Base-by-base conservation (phyloP, 2,113 vertebrate genomes). In the Nibea albiflora region DNA sequence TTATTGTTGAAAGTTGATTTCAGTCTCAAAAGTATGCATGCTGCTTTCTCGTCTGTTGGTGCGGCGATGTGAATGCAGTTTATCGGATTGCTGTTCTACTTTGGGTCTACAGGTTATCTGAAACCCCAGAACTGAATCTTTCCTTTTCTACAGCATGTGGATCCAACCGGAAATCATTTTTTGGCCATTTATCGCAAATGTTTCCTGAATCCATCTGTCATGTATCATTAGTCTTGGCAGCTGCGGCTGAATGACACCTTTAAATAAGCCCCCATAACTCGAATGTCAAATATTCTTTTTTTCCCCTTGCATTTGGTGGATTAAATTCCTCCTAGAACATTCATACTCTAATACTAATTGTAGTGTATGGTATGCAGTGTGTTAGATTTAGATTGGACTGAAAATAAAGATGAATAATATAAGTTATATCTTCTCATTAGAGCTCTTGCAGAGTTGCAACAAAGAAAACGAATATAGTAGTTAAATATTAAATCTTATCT, bases 401-500 rank as follows among this genome's bases (percentile, higher is more conserved):
- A 39, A 28, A 73, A 65, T 64, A 46, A 24, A 74, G 31, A 69
- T 35, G 5, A 56, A 74, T 39, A n/a, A 80, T 52, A 35, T 60
- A 35, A 7, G 31, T 35, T n/a, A n/a, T n/a, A 16, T 46, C 5
- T 49, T 39, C 12, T 31, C 49, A 47, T 46, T 35, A 42, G 11
- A 35, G 46, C 8, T 2, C 20, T 50, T 69, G 42, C 1, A 46
- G 74, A 69, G 28, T 50, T 64, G 11, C 52, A 64, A 22, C 19
- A 44, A 62, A 68, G n/a, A 64, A 58, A 3, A 68, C 42, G 19
- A 46, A 68, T 73, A 65, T 49, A 47, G 24, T 52, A 46, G 26
- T 73, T 68, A 64, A 70, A 64, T 80, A 47, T 19, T 50, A 50
- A 75, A 62, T 72, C 50, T 76, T 19, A 28, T 65, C 11, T 57